phyloP scores from a whole-genome alignment of 2,113 vertebrate genomes.

The Bombycilla garrulus region DNA sequence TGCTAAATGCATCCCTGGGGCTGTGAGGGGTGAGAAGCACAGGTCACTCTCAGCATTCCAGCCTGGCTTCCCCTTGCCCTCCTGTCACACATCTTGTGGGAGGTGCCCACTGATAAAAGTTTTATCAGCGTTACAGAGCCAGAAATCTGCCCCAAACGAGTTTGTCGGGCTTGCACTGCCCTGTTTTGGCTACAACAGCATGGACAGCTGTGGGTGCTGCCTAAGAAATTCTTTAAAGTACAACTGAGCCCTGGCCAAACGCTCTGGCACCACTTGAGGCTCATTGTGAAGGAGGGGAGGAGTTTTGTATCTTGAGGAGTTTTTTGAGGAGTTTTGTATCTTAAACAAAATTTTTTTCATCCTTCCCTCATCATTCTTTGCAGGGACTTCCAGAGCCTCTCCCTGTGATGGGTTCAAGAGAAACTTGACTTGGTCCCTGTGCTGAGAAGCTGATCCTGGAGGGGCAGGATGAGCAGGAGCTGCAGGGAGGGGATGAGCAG shows the following conservation, averaged over 20 bases:
- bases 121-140: neutral
- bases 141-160: neutral
- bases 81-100: neutral
- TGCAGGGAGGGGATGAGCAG: neutral
- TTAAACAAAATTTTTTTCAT: neutral
- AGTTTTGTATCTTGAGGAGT: neutral
- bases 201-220: neutral
- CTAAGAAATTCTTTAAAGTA: neutral
- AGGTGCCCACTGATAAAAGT: neutral
- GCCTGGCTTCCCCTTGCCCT: neutral
- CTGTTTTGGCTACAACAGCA: constrained; percentile 17
- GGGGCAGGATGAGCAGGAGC: neutral
- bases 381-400: neutral
- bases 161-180: neutral
- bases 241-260: neutral
- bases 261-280: neutral
- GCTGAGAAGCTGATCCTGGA: neutral
- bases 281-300: neutral
- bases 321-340: neutral
- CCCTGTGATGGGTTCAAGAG: neutral
- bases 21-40: neutral
- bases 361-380: neutral
- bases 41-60: neutral
- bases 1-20: neutral
- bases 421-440: neutral